A percentile compares a stretch with the other conserved stretches of the same genome.
Evolutionary conservation across 2,797 vertebrate species (phyloP).

Genomic region (Tamandua tetradactyla): DNA sequence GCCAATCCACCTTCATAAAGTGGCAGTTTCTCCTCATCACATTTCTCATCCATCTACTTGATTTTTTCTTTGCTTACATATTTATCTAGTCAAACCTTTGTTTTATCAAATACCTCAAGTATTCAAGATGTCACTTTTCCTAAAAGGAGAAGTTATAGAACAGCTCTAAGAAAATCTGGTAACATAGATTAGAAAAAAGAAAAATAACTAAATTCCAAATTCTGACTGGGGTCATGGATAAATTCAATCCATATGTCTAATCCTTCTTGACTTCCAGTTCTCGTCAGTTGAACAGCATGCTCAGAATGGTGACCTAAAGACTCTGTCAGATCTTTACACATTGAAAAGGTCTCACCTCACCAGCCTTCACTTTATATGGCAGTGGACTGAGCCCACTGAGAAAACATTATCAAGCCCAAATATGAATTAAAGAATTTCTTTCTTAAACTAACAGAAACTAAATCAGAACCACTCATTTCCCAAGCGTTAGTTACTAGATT

Average conservation of each 20-base stretch:
- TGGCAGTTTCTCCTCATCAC: accelerated
- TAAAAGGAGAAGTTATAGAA: neutral
- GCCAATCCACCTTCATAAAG: neutral
- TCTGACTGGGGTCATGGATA: neutral
- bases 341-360: neutral
- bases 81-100: neutral
- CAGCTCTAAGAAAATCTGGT: neutral
- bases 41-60: neutral
- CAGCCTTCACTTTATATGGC: neutral
- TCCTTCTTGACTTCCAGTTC: too few species aligned
- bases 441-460: neutral
- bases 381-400: accelerated
- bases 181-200: neutral
- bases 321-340: neutral
- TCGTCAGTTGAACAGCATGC: too few species aligned
- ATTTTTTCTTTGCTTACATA: neutral
- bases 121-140: neutral
- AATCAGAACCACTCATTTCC: neutral
- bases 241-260: neutral
- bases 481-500: neutral
- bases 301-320: neutral
- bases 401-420: neutral
- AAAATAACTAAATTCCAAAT: neutral
- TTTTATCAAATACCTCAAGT: neutral
- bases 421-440: neutral